Conservation (phyloP, 2,113 vertebrate species). For the Plectropomus leopardus region DNA sequence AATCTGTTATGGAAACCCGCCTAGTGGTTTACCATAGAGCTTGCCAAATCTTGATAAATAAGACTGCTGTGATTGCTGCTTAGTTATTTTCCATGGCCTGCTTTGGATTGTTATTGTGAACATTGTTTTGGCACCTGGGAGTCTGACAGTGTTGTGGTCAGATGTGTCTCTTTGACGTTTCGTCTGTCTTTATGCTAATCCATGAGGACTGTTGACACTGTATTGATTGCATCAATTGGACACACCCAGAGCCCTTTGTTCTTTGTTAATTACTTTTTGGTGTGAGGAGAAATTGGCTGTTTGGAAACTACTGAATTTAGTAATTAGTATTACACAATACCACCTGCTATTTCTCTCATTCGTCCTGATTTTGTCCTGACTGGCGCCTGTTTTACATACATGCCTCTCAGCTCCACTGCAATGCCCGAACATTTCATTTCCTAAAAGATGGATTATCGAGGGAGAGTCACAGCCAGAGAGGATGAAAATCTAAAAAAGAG, state of each 20-base stretch:
- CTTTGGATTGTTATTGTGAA: background rate
- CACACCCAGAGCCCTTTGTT: conserved; percentile 2
- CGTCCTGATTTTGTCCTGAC: background rate
- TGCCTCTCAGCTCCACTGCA: background rate
- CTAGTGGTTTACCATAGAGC: too few species aligned
- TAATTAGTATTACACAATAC: background rate
- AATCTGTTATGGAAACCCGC: too few species aligned
- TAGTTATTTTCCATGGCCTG: background rate
- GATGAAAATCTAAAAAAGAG: background rate
- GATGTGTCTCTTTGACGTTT: background rate
- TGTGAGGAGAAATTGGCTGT: background rate
- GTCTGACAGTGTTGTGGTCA: too few species aligned
- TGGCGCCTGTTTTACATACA: background rate
- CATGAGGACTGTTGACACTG: background rate
- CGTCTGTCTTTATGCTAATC: background rate
- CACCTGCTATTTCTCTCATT: background rate
- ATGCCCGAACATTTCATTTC: background rate
- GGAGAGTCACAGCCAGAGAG: background rate
- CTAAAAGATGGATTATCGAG: background rate
- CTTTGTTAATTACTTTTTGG: conserved; percentile 17
- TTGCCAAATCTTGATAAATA: background rate
- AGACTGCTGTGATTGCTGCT: background rate
- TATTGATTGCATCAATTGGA: conserved; percentile 16
- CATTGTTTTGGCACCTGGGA: too few species aligned
- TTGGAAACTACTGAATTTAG: conserved; percentile 4